A percentile compares a stretch with the other conserved stretches of the same genome.
Evolutionary conservation across 2,113 vertebrate genomes (phyloP).

Genomic region (Panthera leo): DNA sequence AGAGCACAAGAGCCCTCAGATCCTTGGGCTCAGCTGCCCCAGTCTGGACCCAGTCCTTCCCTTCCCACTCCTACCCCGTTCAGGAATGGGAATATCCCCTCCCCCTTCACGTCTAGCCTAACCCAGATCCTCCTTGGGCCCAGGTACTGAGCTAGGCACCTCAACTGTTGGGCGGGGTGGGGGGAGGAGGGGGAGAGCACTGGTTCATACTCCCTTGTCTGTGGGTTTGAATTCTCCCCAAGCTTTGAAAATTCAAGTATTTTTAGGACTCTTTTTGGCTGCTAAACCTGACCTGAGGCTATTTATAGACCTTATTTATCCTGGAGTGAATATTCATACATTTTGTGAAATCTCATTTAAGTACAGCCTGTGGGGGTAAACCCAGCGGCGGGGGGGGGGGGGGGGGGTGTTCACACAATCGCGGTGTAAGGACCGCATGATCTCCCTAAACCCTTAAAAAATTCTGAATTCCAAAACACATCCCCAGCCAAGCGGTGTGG

Average conservation of each 20-base stretch:
- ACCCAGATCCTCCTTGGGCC: not conserved
- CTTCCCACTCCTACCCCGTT: not conserved
- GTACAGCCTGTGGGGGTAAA: not conserved
- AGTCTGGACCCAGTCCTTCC: not conserved
- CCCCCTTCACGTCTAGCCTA: no score
- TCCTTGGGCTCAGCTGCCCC: not conserved
- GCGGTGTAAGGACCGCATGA: not conserved
- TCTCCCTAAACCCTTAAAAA: not conserved
- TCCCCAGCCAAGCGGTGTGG: not conserved
- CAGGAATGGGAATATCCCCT: no score
- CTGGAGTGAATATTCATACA: not conserved
- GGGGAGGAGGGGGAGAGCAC: not conserved
- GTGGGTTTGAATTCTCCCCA: not conserved
- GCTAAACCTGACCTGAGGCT: not conserved
- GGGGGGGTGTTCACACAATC: not conserved
- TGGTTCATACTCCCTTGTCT: not conserved
- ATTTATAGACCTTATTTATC: not conserved
- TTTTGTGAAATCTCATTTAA: not conserved
- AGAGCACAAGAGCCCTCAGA: not conserved
- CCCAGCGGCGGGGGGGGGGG: no score
- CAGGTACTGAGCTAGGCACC: fast-evolving
- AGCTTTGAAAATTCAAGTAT: not conserved
- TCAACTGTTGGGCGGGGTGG: not conserved
- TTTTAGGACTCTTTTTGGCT: constrained; percentile 10
- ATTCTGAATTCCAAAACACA: not conserved